Conservation (phyloP, 2,888 invertebrate genomes). For the Icerya purchasi region DNA sequence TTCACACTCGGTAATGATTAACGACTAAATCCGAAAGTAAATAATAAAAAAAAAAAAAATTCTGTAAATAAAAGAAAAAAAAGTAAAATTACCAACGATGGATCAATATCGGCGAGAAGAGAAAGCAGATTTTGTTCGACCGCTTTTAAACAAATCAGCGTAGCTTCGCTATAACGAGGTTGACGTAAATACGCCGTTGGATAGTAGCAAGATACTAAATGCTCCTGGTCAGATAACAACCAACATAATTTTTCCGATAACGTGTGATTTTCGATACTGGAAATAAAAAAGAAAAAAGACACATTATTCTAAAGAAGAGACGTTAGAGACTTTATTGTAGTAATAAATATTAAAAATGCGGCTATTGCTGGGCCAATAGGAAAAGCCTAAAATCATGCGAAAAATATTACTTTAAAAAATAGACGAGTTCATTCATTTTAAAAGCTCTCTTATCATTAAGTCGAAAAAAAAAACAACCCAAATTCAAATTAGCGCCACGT, state of each 20-base stretch:
- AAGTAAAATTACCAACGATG: conserved; percentile 31
- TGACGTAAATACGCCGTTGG: conserved; percentile 36
- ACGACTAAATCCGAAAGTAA: too few relatives aligned
- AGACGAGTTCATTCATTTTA: too few relatives aligned
- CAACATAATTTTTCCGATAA: conserved; percentile 37
- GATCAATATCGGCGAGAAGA: conserved; percentile 38
- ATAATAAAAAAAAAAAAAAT: too few relatives aligned
- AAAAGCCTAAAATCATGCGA: background rate
- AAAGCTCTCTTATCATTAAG: too few relatives aligned
- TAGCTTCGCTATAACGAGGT: conserved; percentile 35
- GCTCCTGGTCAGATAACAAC: conserved; percentile 37
- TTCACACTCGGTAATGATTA: too few relatives aligned
- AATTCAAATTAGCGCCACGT: too few relatives aligned
- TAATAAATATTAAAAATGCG: background rate
- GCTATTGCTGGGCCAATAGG: background rate
- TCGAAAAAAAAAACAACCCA: too few relatives aligned
- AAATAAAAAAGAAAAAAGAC: conserved; percentile 21
- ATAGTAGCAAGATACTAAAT: conserved; percentile 35
- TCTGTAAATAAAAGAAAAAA: too few relatives aligned
- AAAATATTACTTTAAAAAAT: too few relatives aligned
- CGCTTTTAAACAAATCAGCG: conserved; percentile 38
- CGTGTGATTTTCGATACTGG: conserved; percentile 33
- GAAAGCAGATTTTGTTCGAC: conserved; percentile 39
- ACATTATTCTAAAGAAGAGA: background rate
- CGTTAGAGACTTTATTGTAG: background rate